Evolutionary conservation across 2,113 vertebrate genomes (phyloP).

Genomic region (Catharus bicknelli): DNA sequence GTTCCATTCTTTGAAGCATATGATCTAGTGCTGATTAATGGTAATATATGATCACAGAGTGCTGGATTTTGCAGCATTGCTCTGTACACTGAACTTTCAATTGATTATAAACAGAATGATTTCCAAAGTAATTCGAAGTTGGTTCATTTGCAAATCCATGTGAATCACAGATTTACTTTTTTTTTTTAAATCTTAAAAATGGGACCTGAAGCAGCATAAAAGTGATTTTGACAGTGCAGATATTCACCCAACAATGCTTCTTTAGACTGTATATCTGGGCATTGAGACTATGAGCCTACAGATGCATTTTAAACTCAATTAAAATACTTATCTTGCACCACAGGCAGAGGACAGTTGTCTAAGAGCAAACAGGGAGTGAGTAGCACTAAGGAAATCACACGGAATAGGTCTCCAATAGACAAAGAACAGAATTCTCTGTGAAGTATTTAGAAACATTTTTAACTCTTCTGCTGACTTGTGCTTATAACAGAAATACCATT

Average conservation of each 20-base stretch:
- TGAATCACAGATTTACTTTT: not conserved
- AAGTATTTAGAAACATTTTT: not conserved
- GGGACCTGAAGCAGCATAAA: not conserved
- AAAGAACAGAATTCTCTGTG: not conserved
- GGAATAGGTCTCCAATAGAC: not conserved
- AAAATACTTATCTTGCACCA: not conserved
- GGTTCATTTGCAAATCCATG: not conserved
- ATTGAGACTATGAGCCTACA: not conserved
- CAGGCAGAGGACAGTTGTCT: not conserved
- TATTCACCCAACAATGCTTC: not conserved
- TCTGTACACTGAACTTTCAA: not conserved
- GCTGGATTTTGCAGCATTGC: not conserved
- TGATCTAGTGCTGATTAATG: not conserved
- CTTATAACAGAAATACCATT: not conserved
- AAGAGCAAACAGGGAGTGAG: not conserved
- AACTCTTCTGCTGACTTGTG: not conserved
- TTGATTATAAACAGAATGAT: constrained; percentile 29
- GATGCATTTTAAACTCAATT: not conserved
- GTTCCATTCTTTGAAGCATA: not conserved
- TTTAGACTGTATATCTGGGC: not conserved
- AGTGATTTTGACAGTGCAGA: not conserved
- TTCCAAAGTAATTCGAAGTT: constrained; percentile 19
- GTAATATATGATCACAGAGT: not conserved
- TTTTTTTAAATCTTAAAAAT: not conserved
- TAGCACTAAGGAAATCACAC: not conserved